Evolutionary conservation across 2,113 vertebrate genomes (phyloP), one percentile per base, ranked within the genome.

Genomic region (Pycnonotus jocosus): DNA sequence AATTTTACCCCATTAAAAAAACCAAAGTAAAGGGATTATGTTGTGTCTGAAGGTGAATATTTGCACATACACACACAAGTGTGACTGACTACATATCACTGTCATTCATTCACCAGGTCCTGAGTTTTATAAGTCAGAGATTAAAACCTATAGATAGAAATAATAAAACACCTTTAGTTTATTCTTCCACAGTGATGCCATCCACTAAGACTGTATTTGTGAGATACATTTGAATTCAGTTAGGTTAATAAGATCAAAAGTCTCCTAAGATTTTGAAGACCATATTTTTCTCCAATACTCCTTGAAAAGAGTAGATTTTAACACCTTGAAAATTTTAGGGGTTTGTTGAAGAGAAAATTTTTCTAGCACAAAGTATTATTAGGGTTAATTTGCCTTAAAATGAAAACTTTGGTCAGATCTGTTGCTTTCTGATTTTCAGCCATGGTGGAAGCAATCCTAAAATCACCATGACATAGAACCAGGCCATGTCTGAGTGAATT

Each of bases 11-110:
- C 13, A 11, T 30, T 20, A 61, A 66, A 38, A 38, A 25, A 0
- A 4, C 12, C 13, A 74, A 30, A 70, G 10, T 28, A 37, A 86
- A 57, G 7, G 5, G 23, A 30, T 35, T 25, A 9, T 0, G 0
- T 16, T 84, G 33, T 37, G 35, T 69, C 40, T 76, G 53, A 76
- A 74, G 10, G 12, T 28, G 13, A 30, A 47, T 47, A 27, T 12
- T 44, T n/a, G 9, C 27, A 33, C 5, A 53, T 3, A 15, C 2
- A 6, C 7, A 24, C 2, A 28, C 10, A 56, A 1, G 2, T 8
- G 12, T 33, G 38, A 48, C 6, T 37, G 17, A 35, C 25, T 35
- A 14, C 10, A 16, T 5, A 64, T 19, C 17, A 13, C 3, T 48
- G 37, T 6, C 45, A n/a, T 25, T 72, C 27, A 76, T 56, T 92